Base-by-base conservation (phyloP, 2,797 vertebrate species). In the Coregonus ussuriensis region DNA sequence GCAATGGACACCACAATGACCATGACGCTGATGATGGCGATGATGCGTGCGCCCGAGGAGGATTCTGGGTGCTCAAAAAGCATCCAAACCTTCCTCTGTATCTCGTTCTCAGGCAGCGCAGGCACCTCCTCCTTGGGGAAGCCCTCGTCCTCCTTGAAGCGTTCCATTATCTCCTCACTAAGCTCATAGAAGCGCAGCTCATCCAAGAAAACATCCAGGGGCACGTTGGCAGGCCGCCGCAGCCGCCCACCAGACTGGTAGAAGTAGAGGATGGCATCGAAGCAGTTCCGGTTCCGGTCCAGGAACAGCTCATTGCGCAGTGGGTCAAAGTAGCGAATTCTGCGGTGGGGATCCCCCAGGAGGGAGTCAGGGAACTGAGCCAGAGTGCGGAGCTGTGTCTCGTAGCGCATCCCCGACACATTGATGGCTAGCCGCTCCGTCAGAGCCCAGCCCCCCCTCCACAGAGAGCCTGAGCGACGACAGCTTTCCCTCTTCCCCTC, bases 1-100 rank as follows among this genome's bases (percentile, higher is more conserved):
- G 98, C 95, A 63, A 99, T 98, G 88, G 97, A 99, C 83, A 99
- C 88, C 56, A 98, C 93, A 53, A 99, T 99, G 92, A 99, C 95
- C 88, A 98, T 89, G 85, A 99, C 96, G 0, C 97, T 98, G 88
- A 98, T 94, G 84, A 98, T 93, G 63, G 97, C 97, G 5, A 98
- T 95, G 84, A 96, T 95, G 0, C 97, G 93, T 3, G 97, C 97
- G 0, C 94, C 96, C 0, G 95, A 77, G 0, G 97, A 98, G 0
- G 96, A 98, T 89, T 98, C 97, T 0, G 97, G 97, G 81, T 98
- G 96, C 84, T 99, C 97, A 51, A 98, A 99, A 82, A 98, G 87
- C 91, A 97, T 90, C 97, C 97, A 98, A 16, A 98, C 93, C 62
- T 91, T 84, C 0, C 95, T 90, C 71, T 93, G 91, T 62, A 96